Base-by-base conservation (phyloP, 2,888 invertebrate species). In the Ormia ochracea region DNA sequence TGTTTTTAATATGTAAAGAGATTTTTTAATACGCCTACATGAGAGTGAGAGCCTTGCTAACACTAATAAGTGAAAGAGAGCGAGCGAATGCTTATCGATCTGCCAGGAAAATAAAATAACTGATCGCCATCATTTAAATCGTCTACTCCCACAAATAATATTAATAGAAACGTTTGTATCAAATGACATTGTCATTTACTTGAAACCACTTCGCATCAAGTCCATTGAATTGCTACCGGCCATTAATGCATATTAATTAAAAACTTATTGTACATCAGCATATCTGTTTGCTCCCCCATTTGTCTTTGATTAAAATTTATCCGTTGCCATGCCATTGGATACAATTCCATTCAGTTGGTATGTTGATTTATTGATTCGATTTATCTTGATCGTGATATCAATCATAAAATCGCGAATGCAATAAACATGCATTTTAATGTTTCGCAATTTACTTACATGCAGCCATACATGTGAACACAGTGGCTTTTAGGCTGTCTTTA, bases 301-400 rank as follows among this genome's bases (percentile, higher is more conserved):
- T 52, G 41, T 17, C 12, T 52, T 41, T 36, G 21, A 50, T 41
- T 58, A 26, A 54, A 70, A 38, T 21, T 41, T 48, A 28, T 58
- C 59, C 4, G 7, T 36, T 58, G 59, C 23, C 50, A 23, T 21
- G 14, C 31, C 41, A n/a, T 5, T 45, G 33, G n/a, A 17, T 58
- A 36, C 7, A 33, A 26, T 3, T 12, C 5, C 36, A 28, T 19
- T n/a, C n/a, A n/a, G n/a, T 54, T 23, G 38, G 17, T 54, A 54
- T 54, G 43, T 45, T 69, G 36, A 61, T 68, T 76, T 69, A 61
- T 68, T 69, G 68, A 61, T 68, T 68, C 23, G 61, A 76, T 41
- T 36, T 61, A 76, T 76, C 75, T 61, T 54, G 68, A 76, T 68
- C 61, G 54, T 61, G 61, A 45, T 76, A 69, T 76, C 61, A 76